These are phyloP conservation scores for Anisognathus igniventris DNA, from an alignment of 2,797 vertebrate genomes.

Conservation along the genomic window DNA sequence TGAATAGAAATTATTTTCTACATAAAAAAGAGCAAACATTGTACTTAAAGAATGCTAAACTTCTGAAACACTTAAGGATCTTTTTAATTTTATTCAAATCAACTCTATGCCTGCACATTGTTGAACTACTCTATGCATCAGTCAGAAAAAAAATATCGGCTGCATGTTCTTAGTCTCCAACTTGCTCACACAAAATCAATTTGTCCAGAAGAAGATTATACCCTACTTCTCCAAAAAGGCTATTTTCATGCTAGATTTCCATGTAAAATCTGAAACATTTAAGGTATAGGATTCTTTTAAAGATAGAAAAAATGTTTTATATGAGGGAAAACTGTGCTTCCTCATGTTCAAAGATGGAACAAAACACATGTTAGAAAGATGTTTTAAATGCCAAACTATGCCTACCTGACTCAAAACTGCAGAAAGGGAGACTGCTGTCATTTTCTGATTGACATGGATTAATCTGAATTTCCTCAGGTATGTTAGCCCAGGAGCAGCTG, in stretches of 20 bases:
- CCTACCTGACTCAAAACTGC: neutral
- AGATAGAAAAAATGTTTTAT: neutral
- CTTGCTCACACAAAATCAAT: neutral
- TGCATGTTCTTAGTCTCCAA: neutral
- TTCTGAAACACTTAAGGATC: neutral
- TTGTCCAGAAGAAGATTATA: neutral
- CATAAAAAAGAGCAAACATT: neutral
- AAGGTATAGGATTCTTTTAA: neutral
- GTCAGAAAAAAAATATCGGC: neutral
- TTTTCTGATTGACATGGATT: neutral
- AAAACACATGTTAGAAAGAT: neutral
- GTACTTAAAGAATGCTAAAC: neutral
- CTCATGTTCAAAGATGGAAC: neutral
- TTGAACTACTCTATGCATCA: neutral
- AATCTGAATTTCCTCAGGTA: neutral
- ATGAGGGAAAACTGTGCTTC: neutral
- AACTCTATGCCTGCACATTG: neutral
- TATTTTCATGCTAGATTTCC: constrained; percentile 18
- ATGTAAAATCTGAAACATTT: constrained; percentile 6
- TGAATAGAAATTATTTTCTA: neutral
- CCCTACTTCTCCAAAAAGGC: neutral
- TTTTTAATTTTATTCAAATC: neutral
- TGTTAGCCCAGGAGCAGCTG: neutral
- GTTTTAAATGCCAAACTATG: neutral
- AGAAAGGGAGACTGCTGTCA: neutral